A percentile compares a stretch with the other conserved stretches of the same genome.
Evolutionary conservation across 2,113 vertebrate species (phyloP).

Genomic region (Crotalus horridus): DNA sequence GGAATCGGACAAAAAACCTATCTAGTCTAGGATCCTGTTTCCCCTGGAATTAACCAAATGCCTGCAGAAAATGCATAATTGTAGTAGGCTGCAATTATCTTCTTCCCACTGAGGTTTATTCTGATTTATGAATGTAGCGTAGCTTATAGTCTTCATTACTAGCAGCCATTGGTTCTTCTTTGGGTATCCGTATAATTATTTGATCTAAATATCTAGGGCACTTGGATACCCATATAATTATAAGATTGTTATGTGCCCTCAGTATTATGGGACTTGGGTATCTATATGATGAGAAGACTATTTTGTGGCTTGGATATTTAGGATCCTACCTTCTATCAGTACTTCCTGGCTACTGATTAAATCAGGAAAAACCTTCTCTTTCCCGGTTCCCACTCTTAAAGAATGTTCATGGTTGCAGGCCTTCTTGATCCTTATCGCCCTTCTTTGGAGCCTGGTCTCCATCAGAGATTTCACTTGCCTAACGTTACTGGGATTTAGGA

Average conservation of each 20-base stretch:
- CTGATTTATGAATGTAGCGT: not conserved
- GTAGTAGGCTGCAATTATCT: not conserved
- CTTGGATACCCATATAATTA: not conserved
- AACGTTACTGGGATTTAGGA: too few relatives aligned
- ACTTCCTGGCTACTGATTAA: not conserved
- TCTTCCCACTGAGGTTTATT: not conserved
- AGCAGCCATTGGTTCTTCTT: not conserved
- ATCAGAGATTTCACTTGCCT: not conserved
- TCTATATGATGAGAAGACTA: not conserved
- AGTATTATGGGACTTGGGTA: not conserved
- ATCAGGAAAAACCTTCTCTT: not conserved
- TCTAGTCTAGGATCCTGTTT: not conserved
- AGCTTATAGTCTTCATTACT: not conserved
- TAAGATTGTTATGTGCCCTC: not conserved
- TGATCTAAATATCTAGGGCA: not conserved
- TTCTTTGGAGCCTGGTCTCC: not conserved
- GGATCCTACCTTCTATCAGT: not conserved
- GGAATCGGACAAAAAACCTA: not conserved
- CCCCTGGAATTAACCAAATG: not conserved
- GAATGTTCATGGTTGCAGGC: not conserved
- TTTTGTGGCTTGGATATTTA: not conserved
- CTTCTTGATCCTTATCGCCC: not conserved
- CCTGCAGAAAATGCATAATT: not conserved
- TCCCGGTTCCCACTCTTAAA: not conserved
- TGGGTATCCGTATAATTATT: not conserved